These are phyloP conservation scores for Brachyptera putata DNA, from an alignment of 2,888 invertebrate genomes.

Conservation along the genomic window DNA sequence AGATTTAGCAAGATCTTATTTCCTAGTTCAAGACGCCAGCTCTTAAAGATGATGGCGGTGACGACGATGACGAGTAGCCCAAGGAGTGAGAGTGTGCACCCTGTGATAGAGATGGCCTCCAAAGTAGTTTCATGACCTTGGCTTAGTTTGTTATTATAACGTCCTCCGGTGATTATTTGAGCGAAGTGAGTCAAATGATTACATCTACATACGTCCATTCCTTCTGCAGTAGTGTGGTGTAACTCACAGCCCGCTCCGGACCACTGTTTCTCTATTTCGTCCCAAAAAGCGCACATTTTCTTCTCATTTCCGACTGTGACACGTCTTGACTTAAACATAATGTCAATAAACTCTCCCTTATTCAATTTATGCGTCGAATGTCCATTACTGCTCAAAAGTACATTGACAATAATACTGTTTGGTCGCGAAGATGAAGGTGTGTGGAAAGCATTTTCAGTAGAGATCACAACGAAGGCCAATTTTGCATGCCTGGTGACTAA, in stretches of 20 bases:
- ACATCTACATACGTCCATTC: conserved; percentile 44
- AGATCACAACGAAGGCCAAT: conserved; percentile 21
- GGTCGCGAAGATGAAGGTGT: conserved; percentile 20
- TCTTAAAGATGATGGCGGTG: conserved; percentile 55
- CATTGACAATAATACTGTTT: conserved; percentile 39
- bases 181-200: conserved; percentile 60
- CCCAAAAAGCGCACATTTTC: conserved; percentile 54
- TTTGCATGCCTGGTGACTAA: conserved; percentile 1
- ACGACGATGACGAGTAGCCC: conserved; percentile 55
- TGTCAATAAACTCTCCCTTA: conserved; percentile 26
- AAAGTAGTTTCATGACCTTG: conserved; percentile 43
- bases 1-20: conserved; percentile 63
- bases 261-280: conserved; percentile 43
- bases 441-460: not conserved
- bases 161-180: conserved; percentile 45
- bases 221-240: conserved; percentile 15
- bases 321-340: conserved; percentile 32
- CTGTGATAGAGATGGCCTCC: conserved; percentile 55
- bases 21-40: conserved; percentile 60
- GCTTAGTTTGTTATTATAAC: conserved; percentile 30
- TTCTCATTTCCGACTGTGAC: not conserved
- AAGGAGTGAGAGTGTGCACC: conserved; percentile 55
- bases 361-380: conserved; percentile 24
- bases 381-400: conserved; percentile 29
- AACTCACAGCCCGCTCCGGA: conserved; percentile 35